Percentiles rank a stretch among this genome's conserved stretches.
Evolutionary conservation across 2,113 vertebrate species (phyloP).

Genomic region (Istiophorus platypterus): DNA sequence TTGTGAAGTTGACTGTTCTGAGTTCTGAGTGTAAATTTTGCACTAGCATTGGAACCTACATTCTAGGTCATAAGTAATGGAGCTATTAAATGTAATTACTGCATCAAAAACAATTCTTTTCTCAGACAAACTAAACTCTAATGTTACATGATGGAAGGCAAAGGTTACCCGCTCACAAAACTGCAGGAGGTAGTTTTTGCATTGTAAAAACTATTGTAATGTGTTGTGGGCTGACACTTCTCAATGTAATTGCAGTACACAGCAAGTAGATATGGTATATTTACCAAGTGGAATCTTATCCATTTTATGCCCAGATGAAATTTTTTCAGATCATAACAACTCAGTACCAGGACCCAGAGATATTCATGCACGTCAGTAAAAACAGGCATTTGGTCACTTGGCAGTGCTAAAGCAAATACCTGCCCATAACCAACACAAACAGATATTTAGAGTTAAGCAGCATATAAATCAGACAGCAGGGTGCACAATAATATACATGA

Average conservation of each 20-base stretch:
- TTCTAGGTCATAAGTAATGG: slow-evolving; percentile 24
- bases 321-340: slow-evolving; percentile 28
- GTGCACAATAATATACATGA: slow-evolving; percentile 10
- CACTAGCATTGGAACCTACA: slow-evolving; percentile 7
- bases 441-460: slow-evolving; percentile 23
- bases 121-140: slow-evolving; percentile 38
- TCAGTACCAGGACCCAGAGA: slow-evolving; percentile 17
- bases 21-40: slow-evolving; percentile 43
- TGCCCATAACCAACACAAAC: background rate
- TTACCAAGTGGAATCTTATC: slow-evolving; percentile 47
- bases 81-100: slow-evolving; percentile 61
- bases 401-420: slow-evolving; percentile 23
- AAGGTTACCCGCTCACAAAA: slow-evolving; percentile 48
- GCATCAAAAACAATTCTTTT: slow-evolving; percentile 47
- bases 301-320: slow-evolving; percentile 32
- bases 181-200: slow-evolving; percentile 38
- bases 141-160: slow-evolving; percentile 45
- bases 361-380: slow-evolving; percentile 5
- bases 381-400: slow-evolving; percentile 23
- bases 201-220: slow-evolving; percentile 50
- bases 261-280: slow-evolving; percentile 49
- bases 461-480: slow-evolving; percentile 31
- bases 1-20: too few relatives aligned
- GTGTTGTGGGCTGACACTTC: slow-evolving; percentile 43
- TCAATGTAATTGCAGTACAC: slow-evolving; percentile 46